Evolutionary conservation across 2,888 invertebrate species (phyloP), one percentile per base, ranked within the genome.

Genomic region (Heliconius erato): DNA sequence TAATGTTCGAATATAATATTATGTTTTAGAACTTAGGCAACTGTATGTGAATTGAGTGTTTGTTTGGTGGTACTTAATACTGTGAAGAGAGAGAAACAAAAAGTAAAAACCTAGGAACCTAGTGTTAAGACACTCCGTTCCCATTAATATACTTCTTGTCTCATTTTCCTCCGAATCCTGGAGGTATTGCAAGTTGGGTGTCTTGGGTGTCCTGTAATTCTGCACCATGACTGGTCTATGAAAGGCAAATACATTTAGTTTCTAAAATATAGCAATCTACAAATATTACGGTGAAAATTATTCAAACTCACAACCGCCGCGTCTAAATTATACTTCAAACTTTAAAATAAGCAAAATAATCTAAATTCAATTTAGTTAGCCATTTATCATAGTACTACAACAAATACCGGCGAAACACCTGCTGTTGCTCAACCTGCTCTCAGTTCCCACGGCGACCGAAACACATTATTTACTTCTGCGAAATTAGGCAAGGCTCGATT

Each of bases 381-480:
- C 12, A 76, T 76, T 76, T 63, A 76, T 40, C 59, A 40, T 76
- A 59, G 6, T 32, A 63, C 19, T 28, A 54, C 28, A 49, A 63
- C 35, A 76, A 35, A 63, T 40, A 40, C 14, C 35, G 4, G 9
- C 23, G 74, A 32, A 32, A 74, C 74, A 74, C 74, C 54, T 74
- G 76, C 23, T n/a, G 54, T 74, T 59, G 63, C 63, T 16, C 63
- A 63, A 76, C 35, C 76, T n/a, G 63, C 35, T 35, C 16, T 9
- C 6, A 35, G 76, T 76, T 76, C 76, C 40, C 76, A 76, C 76
- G 76, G 44, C 44, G 40, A 35, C 23, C 74, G n/a, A 76, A 63
- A 76, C 35, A n/a, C 76, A 76, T 76, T 76, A 40, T 26, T 76
- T 63, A 76, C 76, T n/a, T 76, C 26, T 63, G n/a, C 35, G 63